phyloP scores from a whole-genome alignment of 2,888 invertebrate genomes.

The Morinoia aosen region DNA sequence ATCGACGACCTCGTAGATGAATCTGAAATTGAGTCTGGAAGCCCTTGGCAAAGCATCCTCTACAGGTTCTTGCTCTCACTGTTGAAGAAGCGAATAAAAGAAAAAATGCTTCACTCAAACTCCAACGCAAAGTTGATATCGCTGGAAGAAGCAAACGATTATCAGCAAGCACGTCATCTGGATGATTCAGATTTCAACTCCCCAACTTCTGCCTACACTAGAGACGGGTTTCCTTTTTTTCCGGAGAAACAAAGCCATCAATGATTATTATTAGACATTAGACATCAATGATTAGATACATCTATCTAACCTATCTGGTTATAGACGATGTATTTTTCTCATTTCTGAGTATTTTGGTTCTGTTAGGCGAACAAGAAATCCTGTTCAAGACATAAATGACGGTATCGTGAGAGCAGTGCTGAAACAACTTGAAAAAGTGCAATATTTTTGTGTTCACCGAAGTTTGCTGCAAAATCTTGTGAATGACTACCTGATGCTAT shows the following conservation, averaged over 20 bases:
- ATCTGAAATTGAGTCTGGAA: background rate
- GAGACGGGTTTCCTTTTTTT: background rate
- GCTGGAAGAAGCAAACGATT: background rate
- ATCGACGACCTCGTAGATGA: constrained; percentile 8
- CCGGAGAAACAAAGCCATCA: background rate
- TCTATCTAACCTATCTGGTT: background rate
- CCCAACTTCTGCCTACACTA: background rate
- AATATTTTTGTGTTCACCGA: too few relatives aligned
- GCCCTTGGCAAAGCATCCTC: background rate
- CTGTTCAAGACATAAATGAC: too few relatives aligned
- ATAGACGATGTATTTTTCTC: too few relatives aligned
- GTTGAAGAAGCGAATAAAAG: background rate
- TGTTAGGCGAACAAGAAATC: too few relatives aligned
- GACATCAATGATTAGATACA: background rate
- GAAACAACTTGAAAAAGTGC: too few relatives aligned
- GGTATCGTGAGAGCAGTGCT: too few relatives aligned
- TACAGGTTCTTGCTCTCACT: background rate
- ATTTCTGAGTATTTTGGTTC: too few relatives aligned
- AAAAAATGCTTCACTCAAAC: background rate
- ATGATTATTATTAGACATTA: too few relatives aligned
- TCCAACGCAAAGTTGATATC: background rate
- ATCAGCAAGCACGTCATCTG: background rate
- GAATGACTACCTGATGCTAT: too few relatives aligned
- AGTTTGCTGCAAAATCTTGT: too few relatives aligned
- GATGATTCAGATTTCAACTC: background rate